phyloP scores from a whole-genome alignment of 2,888 invertebrate species.

The Troides helena region DNA sequence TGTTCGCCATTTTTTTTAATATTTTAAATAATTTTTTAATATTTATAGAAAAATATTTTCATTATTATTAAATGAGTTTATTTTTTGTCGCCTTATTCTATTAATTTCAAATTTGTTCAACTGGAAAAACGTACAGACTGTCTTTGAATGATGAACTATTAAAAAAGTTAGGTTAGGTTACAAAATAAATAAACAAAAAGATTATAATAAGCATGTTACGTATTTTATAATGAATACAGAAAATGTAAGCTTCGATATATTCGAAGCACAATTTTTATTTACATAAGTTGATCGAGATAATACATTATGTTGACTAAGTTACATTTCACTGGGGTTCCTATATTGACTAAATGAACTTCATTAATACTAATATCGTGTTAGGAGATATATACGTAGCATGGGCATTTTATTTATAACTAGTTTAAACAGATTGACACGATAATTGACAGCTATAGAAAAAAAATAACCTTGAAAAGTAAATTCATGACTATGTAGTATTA shows the following conservation, averaged over 20 bases:
- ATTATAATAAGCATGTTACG: slow-evolving; percentile 29
- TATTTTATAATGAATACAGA: slow-evolving; percentile 26
- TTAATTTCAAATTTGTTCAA: slow-evolving; percentile 36
- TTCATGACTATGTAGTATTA: slow-evolving; percentile 32
- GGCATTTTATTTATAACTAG: slow-evolving; percentile 37
- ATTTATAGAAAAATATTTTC: slow-evolving; percentile 71
- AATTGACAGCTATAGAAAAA: slow-evolving; percentile 71
- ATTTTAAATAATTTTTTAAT: slow-evolving; percentile 52
- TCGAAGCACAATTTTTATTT: too few species aligned
- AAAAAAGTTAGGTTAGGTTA: neutral
- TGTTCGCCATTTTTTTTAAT: slow-evolving; percentile 32
- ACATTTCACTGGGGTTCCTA: slow-evolving; percentile 16
- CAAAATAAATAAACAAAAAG: slow-evolving; percentile 2
- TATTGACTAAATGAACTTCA: slow-evolving; percentile 16
- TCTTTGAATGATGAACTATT: neutral
- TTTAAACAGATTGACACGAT: slow-evolving; percentile 65
- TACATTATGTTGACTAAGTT: slow-evolving; percentile 16
- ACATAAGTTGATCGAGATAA: neutral
- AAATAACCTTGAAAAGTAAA: slow-evolving; percentile 39
- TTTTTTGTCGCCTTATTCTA: slow-evolving; percentile 40
- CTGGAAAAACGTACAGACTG: slow-evolving; percentile 33
- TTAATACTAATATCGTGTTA: slow-evolving; percentile 29
- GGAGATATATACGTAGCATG: slow-evolving; percentile 36
- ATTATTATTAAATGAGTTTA: slow-evolving; percentile 49
- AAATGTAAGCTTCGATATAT: slow-evolving; percentile 26